Evolutionary conservation across 2,888 invertebrate species (phyloP).

Genomic region (Drosophila yooni): DNA sequence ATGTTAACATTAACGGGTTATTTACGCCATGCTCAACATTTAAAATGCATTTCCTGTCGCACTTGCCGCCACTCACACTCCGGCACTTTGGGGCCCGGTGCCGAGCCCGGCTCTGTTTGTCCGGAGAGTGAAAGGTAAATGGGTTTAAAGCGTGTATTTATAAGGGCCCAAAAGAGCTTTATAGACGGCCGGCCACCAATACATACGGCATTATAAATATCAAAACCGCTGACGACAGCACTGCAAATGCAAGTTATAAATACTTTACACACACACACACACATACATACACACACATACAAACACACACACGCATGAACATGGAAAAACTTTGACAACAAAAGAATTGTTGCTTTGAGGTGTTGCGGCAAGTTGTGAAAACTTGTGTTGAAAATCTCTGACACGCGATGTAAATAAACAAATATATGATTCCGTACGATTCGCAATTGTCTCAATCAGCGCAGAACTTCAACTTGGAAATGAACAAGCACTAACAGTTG

Average conservation of each 20-base stretch:
- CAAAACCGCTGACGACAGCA: slow-evolving; percentile 57
- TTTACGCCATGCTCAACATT: slow-evolving; percentile 75
- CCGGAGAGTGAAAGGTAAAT: slow-evolving; percentile 44
- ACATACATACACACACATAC: neutral
- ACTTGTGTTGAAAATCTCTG: slow-evolving; percentile 39
- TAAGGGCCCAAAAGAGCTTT: slow-evolving; percentile 64
- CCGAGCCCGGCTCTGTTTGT: slow-evolving; percentile 6
- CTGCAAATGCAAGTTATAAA: slow-evolving; percentile 41
- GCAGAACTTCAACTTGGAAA: neutral
- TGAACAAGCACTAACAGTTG: neutral
- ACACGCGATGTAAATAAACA: slow-evolving; percentile 23
- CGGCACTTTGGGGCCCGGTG: neutral
- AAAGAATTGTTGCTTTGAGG: slow-evolving; percentile 33
- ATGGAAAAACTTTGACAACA: slow-evolving; percentile 11
- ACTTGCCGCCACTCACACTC: neutral
- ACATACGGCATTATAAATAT: slow-evolving; percentile 63
- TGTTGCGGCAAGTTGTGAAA: slow-evolving; percentile 29
- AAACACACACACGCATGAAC: neutral
- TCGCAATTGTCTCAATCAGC: slow-evolving; percentile 5
- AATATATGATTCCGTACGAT: neutral
- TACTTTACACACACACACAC: slow-evolving; percentile 1
- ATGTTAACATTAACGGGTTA: slow-evolving; percentile 78
- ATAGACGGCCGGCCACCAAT: slow-evolving; percentile 37
- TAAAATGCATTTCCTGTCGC: slow-evolving; percentile 72
- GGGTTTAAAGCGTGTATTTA: slow-evolving; percentile 71